phyloP scores from a whole-genome alignment of 2,888 invertebrate species.

The Altica lythri region DNA sequence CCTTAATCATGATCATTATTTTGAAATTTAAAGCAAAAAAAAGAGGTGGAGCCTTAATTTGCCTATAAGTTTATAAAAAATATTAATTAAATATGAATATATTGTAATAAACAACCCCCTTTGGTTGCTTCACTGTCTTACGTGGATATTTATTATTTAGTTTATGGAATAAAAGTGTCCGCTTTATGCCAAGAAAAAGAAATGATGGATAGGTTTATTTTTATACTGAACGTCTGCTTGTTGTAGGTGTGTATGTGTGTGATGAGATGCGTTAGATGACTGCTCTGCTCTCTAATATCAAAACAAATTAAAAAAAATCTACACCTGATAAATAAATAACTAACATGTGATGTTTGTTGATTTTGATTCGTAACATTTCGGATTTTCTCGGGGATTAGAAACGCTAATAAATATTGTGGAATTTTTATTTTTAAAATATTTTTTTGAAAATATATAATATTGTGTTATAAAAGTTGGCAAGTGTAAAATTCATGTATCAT shows the following conservation, averaged over 20 bases:
- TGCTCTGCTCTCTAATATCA: background rate
- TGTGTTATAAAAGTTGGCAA: too few relatives aligned
- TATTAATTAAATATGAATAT: too few relatives aligned
- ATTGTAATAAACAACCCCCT: too few relatives aligned
- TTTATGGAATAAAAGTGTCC: conserved; percentile 17
- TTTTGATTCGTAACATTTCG: background rate
- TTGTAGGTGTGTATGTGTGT: conserved; percentile 6
- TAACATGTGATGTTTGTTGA: background rate
- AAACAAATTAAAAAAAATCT: conserved; percentile 11
- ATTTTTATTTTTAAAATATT: too few relatives aligned
- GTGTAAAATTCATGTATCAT: too few relatives aligned
- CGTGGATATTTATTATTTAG: conserved; percentile 13
- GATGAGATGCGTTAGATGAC: conserved; percentile 8
- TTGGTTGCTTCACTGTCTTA: conserved; percentile 2
- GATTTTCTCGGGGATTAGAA: too few relatives aligned
- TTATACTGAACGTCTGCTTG: conserved; percentile 4
- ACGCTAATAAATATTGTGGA: too few relatives aligned
- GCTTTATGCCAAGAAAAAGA: conserved; percentile 18
- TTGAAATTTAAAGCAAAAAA: too few relatives aligned
- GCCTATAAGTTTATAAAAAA: too few relatives aligned
- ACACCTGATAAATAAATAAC: conserved; percentile 11
- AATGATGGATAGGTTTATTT: conserved; percentile 25
- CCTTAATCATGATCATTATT: too few relatives aligned
- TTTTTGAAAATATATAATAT: too few relatives aligned
- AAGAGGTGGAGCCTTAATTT: too few relatives aligned